A percentile compares a stretch with the other conserved stretches of the same genome.
These are phyloP conservation scores for Thera obeliscata DNA, from an alignment of 2,888 invertebrate genomes.

Conservation along the genomic window DNA sequence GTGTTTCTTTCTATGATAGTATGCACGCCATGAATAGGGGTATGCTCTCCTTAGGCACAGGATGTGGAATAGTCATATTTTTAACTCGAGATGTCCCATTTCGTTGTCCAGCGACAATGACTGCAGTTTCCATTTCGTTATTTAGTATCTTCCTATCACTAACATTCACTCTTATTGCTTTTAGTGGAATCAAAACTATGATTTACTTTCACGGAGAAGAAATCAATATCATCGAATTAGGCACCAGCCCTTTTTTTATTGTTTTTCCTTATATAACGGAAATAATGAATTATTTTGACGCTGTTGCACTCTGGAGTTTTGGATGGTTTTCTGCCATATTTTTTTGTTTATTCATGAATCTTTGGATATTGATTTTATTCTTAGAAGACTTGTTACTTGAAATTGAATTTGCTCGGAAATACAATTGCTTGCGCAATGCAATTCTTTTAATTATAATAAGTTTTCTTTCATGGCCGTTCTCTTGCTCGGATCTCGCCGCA, in stretches of 20 bases:
- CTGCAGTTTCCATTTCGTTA: constrained; percentile 61
- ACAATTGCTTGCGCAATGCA: constrained; percentile 51
- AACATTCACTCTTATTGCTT: constrained; percentile 60
- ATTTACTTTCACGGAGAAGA: constrained; percentile 74
- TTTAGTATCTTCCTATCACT: constrained; percentile 57
- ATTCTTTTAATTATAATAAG: constrained; percentile 50
- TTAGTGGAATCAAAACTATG: constrained; percentile 70
- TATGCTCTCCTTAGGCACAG: constrained; percentile 62
- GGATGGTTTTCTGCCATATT: constrained; percentile 67
- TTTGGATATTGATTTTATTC: constrained; percentile 65
- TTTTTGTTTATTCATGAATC: constrained; percentile 59
- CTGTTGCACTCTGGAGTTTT: constrained; percentile 64
- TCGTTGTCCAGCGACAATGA: constrained; percentile 75
- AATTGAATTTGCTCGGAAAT: constrained; percentile 44
- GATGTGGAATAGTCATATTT: constrained; percentile 65
- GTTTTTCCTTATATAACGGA: constrained; percentile 66
- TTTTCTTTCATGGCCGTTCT: constrained; percentile 62
- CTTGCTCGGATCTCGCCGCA: constrained; percentile 67
- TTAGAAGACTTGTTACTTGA: constrained; percentile 54
- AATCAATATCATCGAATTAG: constrained; percentile 66
- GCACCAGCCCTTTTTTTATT: constrained; percentile 57
- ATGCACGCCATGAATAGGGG: constrained; percentile 55
- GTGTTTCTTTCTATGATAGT: constrained; percentile 34
- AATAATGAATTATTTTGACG: constrained; percentile 67
- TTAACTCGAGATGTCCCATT: constrained; percentile 65